Conservation (phyloP, 2,888 invertebrate genomes). For the Pseudococcus viburni region DNA sequence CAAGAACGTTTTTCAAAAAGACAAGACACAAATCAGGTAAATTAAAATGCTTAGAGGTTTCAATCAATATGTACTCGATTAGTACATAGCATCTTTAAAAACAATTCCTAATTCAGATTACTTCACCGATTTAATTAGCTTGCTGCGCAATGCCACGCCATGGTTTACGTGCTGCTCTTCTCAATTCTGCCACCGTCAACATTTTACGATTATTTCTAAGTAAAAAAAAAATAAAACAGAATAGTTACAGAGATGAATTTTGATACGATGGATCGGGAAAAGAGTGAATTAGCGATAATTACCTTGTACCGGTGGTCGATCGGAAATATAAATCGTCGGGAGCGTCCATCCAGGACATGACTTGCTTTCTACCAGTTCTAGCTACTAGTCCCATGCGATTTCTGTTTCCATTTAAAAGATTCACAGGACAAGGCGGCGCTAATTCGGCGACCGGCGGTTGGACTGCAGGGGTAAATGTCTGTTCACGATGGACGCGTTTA, state of each 20-base stretch:
- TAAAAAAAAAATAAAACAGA: constrained; percentile 67
- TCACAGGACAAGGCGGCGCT: constrained; percentile 26
- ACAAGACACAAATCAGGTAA: constrained; percentile 54
- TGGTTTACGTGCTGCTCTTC: constrained; percentile 88
- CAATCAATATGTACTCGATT: constrained; percentile 55
- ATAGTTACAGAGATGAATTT: not conserved
- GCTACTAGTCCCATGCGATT: constrained; percentile 62
- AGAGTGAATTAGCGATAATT: constrained; percentile 71
- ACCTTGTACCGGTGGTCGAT: constrained; percentile 93
- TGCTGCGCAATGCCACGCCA: constrained; percentile 74
- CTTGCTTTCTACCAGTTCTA: constrained; percentile 87
- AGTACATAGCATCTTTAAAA: constrained; percentile 18
- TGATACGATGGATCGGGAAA: too few species aligned
- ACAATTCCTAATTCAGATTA: not conserved
- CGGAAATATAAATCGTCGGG: constrained; percentile 97
- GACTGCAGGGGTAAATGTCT: constrained; percentile 25
- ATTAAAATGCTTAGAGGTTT: constrained; percentile 22
- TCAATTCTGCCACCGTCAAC: constrained; percentile 83
- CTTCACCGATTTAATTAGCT: constrained; percentile 18
- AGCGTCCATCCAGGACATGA: constrained; percentile 98
- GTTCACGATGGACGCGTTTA: constrained; percentile 77
- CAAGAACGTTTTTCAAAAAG: constrained; percentile 15
- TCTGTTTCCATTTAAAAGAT: constrained; percentile 63
- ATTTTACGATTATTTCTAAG: constrained; percentile 86
- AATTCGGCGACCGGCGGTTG: constrained; percentile 59